Evolutionary conservation across 2,797 vertebrate species (phyloP).

Genomic region (Clarias laeviceps): DNA sequence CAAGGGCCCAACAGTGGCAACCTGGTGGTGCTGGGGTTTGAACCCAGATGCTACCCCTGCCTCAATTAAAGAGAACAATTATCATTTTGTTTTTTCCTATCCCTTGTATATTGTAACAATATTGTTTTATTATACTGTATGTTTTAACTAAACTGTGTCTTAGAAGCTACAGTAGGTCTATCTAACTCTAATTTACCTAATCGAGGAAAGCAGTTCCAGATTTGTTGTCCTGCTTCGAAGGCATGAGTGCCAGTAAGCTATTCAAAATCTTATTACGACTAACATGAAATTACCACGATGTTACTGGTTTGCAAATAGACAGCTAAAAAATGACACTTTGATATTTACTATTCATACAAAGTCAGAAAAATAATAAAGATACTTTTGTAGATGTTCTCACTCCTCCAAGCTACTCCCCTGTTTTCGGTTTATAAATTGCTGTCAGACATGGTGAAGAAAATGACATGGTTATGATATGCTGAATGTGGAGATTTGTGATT

Average conservation of each 20-base stretch:
- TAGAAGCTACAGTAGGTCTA: not conserved
- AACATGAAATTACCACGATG: not conserved
- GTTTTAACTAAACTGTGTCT: not conserved
- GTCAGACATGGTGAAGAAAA: not conserved
- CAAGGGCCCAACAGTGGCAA: too few species aligned
- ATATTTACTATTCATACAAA: not conserved
- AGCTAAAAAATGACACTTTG: not conserved
- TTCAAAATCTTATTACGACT: too few species aligned
- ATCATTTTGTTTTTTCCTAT: not conserved
- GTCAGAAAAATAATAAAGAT: not conserved
- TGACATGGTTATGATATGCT: not conserved
- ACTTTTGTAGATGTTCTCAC: not conserved
- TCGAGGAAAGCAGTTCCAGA: not conserved
- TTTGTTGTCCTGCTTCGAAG: not conserved
- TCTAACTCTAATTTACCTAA: not conserved
- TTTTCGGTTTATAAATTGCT: not conserved
- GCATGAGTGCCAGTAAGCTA: too few species aligned
- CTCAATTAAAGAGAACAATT: not conserved
- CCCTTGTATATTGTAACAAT: not conserved
- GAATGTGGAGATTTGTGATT: not conserved
- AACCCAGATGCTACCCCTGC: too few species aligned
- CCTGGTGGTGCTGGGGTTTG: too few species aligned
- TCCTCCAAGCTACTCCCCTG: not conserved
- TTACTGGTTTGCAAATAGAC: not conserved
- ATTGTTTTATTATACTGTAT: not conserved